Evolutionary conservation across 2,113 vertebrate genomes (phyloP).

Genomic region (Lethenteron reissneri): DNA sequence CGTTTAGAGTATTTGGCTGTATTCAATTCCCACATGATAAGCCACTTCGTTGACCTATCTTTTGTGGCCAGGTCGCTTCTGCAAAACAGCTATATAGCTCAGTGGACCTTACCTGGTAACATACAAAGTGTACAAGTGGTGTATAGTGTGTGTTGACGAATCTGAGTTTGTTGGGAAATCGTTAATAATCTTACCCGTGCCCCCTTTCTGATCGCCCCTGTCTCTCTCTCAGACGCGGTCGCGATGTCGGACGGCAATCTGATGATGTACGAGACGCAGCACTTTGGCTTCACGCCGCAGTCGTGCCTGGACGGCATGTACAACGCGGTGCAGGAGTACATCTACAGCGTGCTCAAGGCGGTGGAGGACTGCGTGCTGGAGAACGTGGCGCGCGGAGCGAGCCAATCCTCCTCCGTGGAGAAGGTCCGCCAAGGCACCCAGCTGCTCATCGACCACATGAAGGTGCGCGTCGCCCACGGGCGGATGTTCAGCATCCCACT

Average conservation of each 20-base stretch:
- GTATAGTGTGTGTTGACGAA: neutral
- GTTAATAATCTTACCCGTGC: neutral
- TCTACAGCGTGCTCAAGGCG: neutral
- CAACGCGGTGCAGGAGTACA: neutral
- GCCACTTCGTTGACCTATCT: too few species aligned
- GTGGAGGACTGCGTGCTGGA: neutral
- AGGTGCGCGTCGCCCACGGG: too few species aligned
- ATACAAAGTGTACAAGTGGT: neutral
- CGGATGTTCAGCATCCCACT: too few species aligned
- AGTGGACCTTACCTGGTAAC: neutral
- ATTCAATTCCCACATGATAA: too few species aligned
- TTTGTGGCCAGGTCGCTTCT: too few species aligned
- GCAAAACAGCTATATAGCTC: neutral
- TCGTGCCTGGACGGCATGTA: neutral
- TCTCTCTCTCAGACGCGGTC: neutral
- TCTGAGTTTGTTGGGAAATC: neutral
- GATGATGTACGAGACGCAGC: neutral
- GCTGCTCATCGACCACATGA: too few species aligned
- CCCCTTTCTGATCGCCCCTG: neutral
- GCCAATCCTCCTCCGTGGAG: too few species aligned
- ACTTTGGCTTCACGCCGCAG: conserved; percentile 3
- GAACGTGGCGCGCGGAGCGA: neutral
- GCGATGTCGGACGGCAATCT: neutral
- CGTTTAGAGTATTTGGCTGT: too few species aligned
- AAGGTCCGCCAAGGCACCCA: too few species aligned